Evolutionary conservation across 2,888 invertebrate genomes (phyloP).

Genomic region (Sphaerophoria taeniata): DNA sequence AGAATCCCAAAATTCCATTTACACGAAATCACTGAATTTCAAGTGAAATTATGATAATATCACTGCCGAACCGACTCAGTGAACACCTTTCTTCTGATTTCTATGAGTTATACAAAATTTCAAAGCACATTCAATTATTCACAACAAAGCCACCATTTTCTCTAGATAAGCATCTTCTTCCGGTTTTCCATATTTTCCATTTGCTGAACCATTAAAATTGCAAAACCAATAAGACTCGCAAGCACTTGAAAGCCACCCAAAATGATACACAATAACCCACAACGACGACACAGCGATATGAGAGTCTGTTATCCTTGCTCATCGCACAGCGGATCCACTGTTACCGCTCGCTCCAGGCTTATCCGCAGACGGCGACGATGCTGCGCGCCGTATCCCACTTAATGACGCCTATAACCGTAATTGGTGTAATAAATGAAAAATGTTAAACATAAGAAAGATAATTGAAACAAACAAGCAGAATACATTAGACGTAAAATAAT

Average conservation of each 20-base stretch:
- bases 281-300: neutral
- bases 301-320: neutral
- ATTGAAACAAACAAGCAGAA: slow-evolving; percentile 44
- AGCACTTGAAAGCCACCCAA: neutral
- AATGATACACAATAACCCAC: neutral
- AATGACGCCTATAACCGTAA: slow-evolving; percentile 38
- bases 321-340: neutral
- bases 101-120: no score
- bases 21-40: no score
- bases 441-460: slow-evolving; percentile 43
- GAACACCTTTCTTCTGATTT: no score
- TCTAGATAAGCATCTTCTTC: neutral
- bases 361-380: neutral
- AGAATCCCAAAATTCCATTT: no score
- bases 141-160: neutral
- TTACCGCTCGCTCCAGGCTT: neutral
- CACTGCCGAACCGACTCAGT: no score
- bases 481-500: slow-evolving; percentile 37
- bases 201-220: slow-evolving; percentile 7
- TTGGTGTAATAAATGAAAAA: slow-evolving; percentile 43
- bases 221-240: slow-evolving; percentile 15
- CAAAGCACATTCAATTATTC: neutral
- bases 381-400: neutral
- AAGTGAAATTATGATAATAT: no score
- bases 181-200: neutral